phyloP scores from a whole-genome alignment of 1,140 invertebrate genomes.

The Eupeodes corollae region DNA sequence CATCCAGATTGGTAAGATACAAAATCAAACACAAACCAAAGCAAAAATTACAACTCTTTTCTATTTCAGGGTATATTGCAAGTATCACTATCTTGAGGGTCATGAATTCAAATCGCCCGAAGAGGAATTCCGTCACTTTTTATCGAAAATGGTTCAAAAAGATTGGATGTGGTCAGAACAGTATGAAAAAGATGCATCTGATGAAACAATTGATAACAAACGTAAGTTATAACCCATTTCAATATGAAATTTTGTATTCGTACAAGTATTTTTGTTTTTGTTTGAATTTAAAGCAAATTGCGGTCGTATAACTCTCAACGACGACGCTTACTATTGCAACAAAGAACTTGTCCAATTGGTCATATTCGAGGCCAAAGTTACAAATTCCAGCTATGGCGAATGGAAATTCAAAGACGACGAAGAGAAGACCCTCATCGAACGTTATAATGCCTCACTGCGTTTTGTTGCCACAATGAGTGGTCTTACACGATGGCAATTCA shows the following conservation, averaged over 20 bases:
- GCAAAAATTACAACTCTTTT: constrained; percentile 2
- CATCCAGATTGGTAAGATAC: constrained; percentile 69
- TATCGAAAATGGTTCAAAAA: constrained; percentile 46
- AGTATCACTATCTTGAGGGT: constrained; percentile 68
- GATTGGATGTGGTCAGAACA: constrained; percentile 49
- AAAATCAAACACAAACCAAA: neutral
- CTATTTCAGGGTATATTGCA: constrained; percentile 63
- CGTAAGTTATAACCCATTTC: constrained; percentile 8
- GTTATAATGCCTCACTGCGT: constrained; percentile 57
- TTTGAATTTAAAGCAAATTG: constrained; percentile 43
- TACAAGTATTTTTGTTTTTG: neutral
- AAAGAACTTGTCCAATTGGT: constrained; percentile 72
- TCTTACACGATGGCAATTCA: constrained; percentile 70
- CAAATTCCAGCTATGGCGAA: constrained; percentile 54
- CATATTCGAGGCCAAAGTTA: constrained; percentile 76
- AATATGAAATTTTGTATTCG: too few relatives aligned
- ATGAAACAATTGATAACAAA: constrained; percentile 22
- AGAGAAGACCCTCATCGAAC: constrained; percentile 43
- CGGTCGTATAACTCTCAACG: constrained; percentile 46
- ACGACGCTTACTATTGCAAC: constrained; percentile 72
- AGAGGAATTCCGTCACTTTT: constrained; percentile 62
- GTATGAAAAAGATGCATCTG: constrained; percentile 36
- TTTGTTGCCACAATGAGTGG: constrained; percentile 85
- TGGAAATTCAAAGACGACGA: constrained; percentile 45
- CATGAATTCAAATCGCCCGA: constrained; percentile 60